Conservation (phyloP, 2,888 invertebrate genomes). For the Rhogogaster chlorosoma region DNA sequence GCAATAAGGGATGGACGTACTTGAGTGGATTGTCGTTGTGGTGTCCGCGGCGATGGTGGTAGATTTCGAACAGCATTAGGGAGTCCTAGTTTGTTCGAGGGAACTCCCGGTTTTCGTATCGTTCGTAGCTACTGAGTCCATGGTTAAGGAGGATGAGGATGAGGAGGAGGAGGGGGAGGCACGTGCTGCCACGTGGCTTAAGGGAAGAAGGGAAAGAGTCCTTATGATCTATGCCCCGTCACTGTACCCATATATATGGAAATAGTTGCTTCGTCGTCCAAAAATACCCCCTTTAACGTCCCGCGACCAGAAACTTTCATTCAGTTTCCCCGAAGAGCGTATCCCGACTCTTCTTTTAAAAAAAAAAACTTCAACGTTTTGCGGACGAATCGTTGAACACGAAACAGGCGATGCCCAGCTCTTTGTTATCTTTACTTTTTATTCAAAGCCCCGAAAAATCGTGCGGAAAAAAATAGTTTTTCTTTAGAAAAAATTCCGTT, state of each 20-base stretch:
- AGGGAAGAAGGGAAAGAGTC: conserved; percentile 49
- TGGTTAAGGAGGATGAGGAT: conserved; percentile 57
- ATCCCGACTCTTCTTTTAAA: background rate
- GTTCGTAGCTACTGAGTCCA: conserved; percentile 34
- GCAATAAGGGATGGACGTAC: conserved; percentile 63
- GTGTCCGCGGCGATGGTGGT: conserved; percentile 67
- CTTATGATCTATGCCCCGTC: conserved; percentile 73
- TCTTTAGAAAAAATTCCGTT: background rate
- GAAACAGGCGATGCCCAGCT: background rate
- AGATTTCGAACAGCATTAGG: background rate
- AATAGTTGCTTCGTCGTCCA: conserved; percentile 66
- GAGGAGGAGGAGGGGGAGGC: conserved; percentile 56
- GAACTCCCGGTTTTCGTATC: background rate
- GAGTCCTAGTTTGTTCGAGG: background rate
- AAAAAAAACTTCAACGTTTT: background rate
- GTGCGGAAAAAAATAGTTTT: background rate
- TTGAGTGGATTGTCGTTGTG: conserved; percentile 73
- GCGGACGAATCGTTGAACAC: background rate
- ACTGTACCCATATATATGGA: conserved; percentile 62
- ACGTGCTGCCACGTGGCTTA: conserved; percentile 58
- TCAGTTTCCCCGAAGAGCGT: conserved; percentile 42
- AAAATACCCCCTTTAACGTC: conserved; percentile 64
- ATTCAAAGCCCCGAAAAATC: background rate
- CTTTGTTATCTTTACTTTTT: background rate
- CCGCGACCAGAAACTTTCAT: conserved; percentile 53